Conservation (phyloP, 2,888 invertebrate species). For the Antheraea yamamai region DNA sequence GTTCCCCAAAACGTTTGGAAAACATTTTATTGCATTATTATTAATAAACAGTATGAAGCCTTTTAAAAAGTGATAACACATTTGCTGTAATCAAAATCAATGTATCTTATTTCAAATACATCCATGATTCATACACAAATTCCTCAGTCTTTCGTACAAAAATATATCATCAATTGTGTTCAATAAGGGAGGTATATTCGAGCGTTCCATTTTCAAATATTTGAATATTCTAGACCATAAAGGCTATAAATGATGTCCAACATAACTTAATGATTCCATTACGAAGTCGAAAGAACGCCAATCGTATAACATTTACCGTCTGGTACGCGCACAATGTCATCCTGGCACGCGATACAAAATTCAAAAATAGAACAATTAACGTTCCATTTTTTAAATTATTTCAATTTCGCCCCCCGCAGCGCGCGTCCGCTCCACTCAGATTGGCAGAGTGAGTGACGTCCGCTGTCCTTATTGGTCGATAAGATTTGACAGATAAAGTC, state of each 20-base stretch:
- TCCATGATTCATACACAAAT: too few species aligned
- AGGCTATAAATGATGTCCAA: conserved; percentile 36
- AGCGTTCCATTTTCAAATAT: conserved; percentile 1
- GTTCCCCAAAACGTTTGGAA: too few species aligned
- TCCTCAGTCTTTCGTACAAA: too few species aligned
- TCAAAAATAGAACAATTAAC: conserved; percentile 60
- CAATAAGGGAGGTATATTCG: neutral
- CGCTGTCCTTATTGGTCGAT: conserved; percentile 80
- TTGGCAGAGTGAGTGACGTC: conserved; percentile 80
- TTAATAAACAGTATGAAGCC: too few species aligned
- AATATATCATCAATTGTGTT: too few species aligned
- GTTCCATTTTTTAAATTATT: conserved; percentile 42
- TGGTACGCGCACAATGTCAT: conserved; percentile 58
- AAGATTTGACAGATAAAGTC: conserved; percentile 77
- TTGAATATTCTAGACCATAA: conserved; percentile 32
- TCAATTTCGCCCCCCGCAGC: conserved; percentile 73
- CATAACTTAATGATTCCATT: conserved; percentile 62
- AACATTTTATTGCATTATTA: too few species aligned
- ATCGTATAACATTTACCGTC: conserved; percentile 62
- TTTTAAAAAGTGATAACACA: too few species aligned
- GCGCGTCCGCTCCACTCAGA: conserved; percentile 67
- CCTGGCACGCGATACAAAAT: conserved; percentile 69
- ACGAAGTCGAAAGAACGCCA: conserved; percentile 41
- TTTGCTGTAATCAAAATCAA: too few species aligned
- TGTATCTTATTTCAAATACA: too few species aligned